A percentile compares a stretch with the other conserved stretches of the same genome.
phyloP scores from a whole-genome alignment of 2,113 vertebrate species.

The Thamnophis sirtalis region DNA sequence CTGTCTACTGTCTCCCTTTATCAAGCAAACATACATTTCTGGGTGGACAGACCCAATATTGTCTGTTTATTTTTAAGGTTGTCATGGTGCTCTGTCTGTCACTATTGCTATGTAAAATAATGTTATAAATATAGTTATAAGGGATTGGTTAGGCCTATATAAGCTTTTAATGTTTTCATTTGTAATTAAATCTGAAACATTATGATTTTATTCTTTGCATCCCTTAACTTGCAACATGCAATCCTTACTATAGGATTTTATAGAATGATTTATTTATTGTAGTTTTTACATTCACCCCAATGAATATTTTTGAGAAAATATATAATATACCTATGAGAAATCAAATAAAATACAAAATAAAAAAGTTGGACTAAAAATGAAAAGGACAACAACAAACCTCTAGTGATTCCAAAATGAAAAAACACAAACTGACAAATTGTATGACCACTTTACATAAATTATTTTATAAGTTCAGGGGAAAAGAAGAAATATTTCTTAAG shows the following conservation, averaged over 20 bases:
- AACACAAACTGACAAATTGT: not conserved
- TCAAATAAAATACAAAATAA: not conserved
- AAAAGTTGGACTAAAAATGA: not conserved
- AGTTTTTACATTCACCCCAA: not conserved
- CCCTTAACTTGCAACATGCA: not conserved
- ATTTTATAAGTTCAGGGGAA: not conserved
- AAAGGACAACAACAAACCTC: not conserved
- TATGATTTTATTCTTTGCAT: not conserved
- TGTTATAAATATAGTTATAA: constrained; percentile 10
- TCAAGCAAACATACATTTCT: not conserved
- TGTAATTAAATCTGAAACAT: not conserved
- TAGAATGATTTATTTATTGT: not conserved
- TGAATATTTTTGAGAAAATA: not conserved
- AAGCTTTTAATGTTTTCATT: constrained; percentile 18
- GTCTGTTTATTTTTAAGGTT: constrained; percentile 5
- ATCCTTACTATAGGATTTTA: not conserved
- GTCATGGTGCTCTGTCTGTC: not conserved
- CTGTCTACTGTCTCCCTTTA: not conserved
- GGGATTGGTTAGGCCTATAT: constrained; percentile 16
- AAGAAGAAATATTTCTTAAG: not conserved
- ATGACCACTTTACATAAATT: not conserved
- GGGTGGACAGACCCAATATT: not conserved
- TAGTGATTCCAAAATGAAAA: not conserved
- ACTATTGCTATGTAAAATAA: constrained; percentile 25
- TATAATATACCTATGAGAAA: not conserved